Percentiles rank a stretch among this genome's conserved stretches.
phyloP scores from a whole-genome alignment of 2,797 vertebrate species.

The Nannoperca obscura region DNA sequence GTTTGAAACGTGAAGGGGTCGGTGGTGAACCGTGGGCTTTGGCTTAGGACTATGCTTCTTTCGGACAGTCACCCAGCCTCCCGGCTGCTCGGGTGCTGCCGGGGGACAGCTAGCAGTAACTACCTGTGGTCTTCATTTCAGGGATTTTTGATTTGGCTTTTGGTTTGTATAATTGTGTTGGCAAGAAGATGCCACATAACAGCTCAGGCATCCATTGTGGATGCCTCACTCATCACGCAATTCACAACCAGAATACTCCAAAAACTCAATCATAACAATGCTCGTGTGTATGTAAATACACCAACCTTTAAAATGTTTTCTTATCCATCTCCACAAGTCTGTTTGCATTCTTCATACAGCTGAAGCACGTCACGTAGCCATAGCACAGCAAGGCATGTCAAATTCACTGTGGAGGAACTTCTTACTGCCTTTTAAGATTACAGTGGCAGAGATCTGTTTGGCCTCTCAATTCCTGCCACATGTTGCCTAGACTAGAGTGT shows the following conservation, averaged over 20 bases:
- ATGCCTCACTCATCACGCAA: background rate
- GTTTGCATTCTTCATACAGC: background rate
- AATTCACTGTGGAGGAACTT: background rate
- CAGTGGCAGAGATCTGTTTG: background rate
- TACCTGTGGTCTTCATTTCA: too few species aligned
- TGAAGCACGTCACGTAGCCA: too few species aligned
- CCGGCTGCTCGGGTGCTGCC: too few species aligned
- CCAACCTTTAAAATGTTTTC: background rate
- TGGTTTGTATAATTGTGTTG: background rate
- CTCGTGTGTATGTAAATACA: background rate
- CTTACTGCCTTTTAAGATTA: background rate
- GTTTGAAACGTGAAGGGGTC: too few species aligned
- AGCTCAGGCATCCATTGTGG: too few species aligned
- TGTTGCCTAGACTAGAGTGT: background rate
- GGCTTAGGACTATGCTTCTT: too few species aligned
- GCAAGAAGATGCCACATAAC: too few species aligned
- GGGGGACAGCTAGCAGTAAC: too few species aligned
- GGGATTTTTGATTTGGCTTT: background rate
- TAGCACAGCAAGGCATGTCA: background rate
- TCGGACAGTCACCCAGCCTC: too few species aligned
- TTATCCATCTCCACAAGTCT: background rate
- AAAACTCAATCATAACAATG: background rate
- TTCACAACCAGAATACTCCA: background rate
- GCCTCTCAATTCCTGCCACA: background rate
- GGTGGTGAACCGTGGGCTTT: too few species aligned